Percentiles rank a stretch among this genome's conserved stretches.
phyloP scores from a whole-genome alignment of 2,888 invertebrate genomes.

The Dolomedes plantarius region DNA sequence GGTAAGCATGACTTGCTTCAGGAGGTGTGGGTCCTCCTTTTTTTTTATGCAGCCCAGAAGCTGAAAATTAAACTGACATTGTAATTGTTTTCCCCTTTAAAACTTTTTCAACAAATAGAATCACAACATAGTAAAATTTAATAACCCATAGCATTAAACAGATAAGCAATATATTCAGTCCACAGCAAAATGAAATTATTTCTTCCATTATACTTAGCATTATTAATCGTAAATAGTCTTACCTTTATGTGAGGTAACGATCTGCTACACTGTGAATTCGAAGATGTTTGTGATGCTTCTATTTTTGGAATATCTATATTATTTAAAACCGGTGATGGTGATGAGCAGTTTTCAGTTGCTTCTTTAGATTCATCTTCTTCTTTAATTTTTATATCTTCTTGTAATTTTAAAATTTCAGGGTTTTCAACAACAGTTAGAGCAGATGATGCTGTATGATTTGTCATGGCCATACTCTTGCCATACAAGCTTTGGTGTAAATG shows the following conservation, averaged over 20 bases:
- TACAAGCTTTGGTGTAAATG: slow-evolving; percentile 90
- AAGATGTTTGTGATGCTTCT: slow-evolving; percentile 31
- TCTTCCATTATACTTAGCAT: too few relatives aligned
- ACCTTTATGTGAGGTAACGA: slow-evolving; percentile 66
- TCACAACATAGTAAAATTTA: too few relatives aligned
- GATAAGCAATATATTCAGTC: too few relatives aligned
- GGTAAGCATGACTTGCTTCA: too few relatives aligned
- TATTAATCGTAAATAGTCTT: background rate
- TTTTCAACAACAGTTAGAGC: slow-evolving; percentile 82
- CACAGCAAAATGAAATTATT: too few relatives aligned
- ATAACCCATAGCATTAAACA: too few relatives aligned
- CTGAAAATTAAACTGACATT: too few relatives aligned
- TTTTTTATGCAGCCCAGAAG: too few relatives aligned
- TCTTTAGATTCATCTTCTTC: slow-evolving; percentile 77
- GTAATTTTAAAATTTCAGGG: slow-evolving; percentile 80
- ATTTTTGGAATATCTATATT: slow-evolving; percentile 44
- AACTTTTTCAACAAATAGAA: too few relatives aligned
- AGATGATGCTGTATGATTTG: slow-evolving; percentile 77
- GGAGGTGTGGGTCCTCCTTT: too few relatives aligned
- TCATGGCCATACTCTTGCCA: slow-evolving; percentile 83
- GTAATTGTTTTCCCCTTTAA: too few relatives aligned
- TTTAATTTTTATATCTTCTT: slow-evolving; percentile 80
- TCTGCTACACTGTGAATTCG: slow-evolving; percentile 64
- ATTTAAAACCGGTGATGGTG: slow-evolving; percentile 30
- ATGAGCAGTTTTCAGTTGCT: slow-evolving; percentile 38